Conservation (phyloP, 2,113 vertebrate genomes). For the Pelecanoides urinatrix region DNA sequence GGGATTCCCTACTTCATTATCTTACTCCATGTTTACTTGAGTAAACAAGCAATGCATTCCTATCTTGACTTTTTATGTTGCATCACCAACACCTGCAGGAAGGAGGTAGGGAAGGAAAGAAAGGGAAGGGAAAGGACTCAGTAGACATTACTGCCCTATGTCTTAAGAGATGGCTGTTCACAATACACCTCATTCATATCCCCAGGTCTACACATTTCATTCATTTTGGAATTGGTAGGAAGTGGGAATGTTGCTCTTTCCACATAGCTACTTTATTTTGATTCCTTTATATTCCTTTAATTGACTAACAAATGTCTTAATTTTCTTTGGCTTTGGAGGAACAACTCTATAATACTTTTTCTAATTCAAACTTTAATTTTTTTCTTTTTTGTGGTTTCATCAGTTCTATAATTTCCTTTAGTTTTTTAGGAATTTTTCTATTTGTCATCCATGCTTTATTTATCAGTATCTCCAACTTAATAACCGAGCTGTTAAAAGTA, state of each 20-base stretch:
- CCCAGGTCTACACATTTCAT: neutral
- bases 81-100: neutral
- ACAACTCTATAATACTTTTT: neutral
- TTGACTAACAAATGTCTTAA: neutral
- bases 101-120: neutral
- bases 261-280: neutral
- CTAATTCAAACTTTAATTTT: neutral
- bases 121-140: neutral
- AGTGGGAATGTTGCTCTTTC: neutral
- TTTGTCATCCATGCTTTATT: neutral
- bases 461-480: neutral
- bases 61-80: neutral
- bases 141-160: neutral
- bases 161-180: neutral
- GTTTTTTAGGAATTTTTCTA: neutral
- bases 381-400: neutral
- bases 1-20: neutral
- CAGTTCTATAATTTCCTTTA: neutral
- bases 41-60: neutral
- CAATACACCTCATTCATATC: fast-evolving
- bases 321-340: neutral
- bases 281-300: neutral
- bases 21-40: neutral
- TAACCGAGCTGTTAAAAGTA: neutral
- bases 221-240: neutral